Percentiles rank a stretch among this genome's conserved stretches.
These are phyloP conservation scores for Diploptera punctata DNA, from an alignment of 2,888 invertebrate species.

Conservation along the genomic window DNA sequence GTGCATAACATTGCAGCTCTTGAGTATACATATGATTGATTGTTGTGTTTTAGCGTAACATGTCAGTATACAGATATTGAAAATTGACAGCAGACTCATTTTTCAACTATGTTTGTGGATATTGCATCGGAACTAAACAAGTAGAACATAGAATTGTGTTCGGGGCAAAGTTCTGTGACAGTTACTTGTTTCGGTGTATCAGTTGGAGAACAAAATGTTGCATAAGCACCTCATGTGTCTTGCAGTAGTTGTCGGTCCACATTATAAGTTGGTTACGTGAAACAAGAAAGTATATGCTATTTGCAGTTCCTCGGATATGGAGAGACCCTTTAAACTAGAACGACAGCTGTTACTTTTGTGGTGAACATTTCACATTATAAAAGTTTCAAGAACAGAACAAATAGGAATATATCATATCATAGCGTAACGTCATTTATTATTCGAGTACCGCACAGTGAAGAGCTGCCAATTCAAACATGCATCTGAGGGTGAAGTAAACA, in stretches of 20 bases:
- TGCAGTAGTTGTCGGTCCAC: neutral
- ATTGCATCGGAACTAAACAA: neutral
- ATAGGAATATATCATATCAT: neutral
- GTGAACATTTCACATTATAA: no score
- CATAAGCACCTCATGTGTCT: neutral
- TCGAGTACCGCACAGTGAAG: constrained; percentile 14
- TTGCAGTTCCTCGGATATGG: neutral
- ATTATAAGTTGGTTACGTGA: neutral
- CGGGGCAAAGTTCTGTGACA: neutral
- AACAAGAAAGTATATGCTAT: constrained; percentile 11
- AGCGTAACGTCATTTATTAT: constrained; percentile 2
- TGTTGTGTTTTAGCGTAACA: no score
- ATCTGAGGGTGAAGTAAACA: neutral
- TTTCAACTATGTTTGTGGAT: neutral
- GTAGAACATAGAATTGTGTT: no score
- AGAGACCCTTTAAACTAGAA: no score
- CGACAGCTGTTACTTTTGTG: constrained; percentile 2
- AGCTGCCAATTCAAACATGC: neutral
- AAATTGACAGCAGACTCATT: neutral
- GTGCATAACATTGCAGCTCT: no score
- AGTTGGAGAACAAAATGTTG: neutral
- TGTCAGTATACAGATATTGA: neutral
- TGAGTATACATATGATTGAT: no score
- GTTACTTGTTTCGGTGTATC: neutral
- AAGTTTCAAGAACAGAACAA: no score